Evolutionary conservation across 2,113 vertebrate species (phyloP), one percentile per base, ranked within the genome.

Genomic region (Notarius lentiginosus): DNA sequence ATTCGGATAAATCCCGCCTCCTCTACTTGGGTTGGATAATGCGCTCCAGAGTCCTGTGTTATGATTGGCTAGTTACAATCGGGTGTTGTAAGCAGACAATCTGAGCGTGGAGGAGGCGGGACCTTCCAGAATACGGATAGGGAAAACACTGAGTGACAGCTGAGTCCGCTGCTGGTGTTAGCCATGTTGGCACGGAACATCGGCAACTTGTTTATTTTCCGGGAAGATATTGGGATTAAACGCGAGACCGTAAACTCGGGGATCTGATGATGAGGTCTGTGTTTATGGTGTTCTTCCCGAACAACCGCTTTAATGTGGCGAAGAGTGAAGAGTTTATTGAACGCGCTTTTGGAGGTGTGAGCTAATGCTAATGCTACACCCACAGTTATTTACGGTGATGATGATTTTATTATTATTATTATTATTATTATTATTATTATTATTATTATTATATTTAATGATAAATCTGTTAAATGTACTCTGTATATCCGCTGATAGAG

Each of bases 121-220:
- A 15, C 17, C 2, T 24, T 24, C 5, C 68, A 0, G 27, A 58
- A 58, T 60, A 30, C 53, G 68, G 83, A 3, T 73, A 30, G 68
- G 79, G 66, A 84, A 73, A 60, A 55, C 49, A 20, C 30, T 56
- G 15, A 56, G 2, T 73, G 83, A 84, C 83, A 84, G 83, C 66
- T 84, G 83, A 84, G 51, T 73, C 51, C 6, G n/a, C 41, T 53
- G 47, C 80, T 47, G 56, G 24, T 51, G 80, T 24, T 83, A 66
- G 63, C 47, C 47, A 2, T 5, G 1, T 66, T 83, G 68, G 60
- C 81, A n/a, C 0, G 22, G 70, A 68, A 79, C 24, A 51, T 76
- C 75, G 73, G 15, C 22, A 51, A 53, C 24, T 77, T 18, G 0
- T 68, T 7, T 8, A 12, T 27, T 5, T 68, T 7, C 7, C 1